Evolutionary conservation across 2,888 invertebrate genomes (phyloP), one percentile per base, ranked within the genome.

Genomic region (Epistrophe eligans): DNA sequence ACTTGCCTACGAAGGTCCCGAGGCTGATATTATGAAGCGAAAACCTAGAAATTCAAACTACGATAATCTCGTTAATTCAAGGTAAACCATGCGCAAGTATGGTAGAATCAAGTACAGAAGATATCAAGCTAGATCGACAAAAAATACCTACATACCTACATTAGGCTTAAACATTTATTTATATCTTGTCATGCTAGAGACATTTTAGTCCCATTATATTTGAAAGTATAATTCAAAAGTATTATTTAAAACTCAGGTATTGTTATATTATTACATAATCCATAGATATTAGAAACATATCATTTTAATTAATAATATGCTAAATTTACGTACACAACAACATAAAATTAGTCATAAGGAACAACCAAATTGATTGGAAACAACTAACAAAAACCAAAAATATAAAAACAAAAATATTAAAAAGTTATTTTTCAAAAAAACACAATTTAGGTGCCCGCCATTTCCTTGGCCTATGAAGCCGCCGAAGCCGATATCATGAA

Each of bases 11-110:
- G 98, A 98, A 95, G 97, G 97, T 95, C 97, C 98, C 93, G 98
- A 98, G 95, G 97, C 97, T 94, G 98, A 98, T 96, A 98, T 98
- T 94, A 98, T 98, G 98, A 98, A 98, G 96, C 96, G 98, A 94
- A 96, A 97, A 94, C 98, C 98, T 94, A 96, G 98, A 95, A 96
- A 98, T 95, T 98, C 98, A 94, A 95, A 96, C 94, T 95, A 95
- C 94, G 98, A 99, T 95, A 98, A 98, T 95, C 97, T 99, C 93
- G 98, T 99, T 93, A 99, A 99, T 95, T 97, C 97, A 96, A 98
- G 99, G 98, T 98, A 96, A 96, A 88, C 67, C 88, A 87, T 79
- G 74, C 87, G 15, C 35, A 40, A 17, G 79, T 87, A 67, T 83
- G 83, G 71, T 60, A 15, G 17, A 43, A 40, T 28, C 52, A 66